phyloP scores from a whole-genome alignment of 2,888 invertebrate genomes.

The Eupithecia exiguata region DNA sequence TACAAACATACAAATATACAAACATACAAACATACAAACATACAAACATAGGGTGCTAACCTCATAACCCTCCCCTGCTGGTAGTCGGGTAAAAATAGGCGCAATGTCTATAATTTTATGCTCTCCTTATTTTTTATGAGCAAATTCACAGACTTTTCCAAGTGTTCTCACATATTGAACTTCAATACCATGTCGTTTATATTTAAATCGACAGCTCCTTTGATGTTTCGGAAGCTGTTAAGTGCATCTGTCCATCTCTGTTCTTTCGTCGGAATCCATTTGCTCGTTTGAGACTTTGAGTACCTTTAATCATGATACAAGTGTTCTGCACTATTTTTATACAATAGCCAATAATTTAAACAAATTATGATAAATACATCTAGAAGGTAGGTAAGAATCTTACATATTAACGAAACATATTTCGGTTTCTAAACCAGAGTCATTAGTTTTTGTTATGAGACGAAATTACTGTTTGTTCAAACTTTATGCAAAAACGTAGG shows the following conservation, averaged over 20 bases:
- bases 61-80: no score
- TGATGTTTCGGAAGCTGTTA: slow-evolving; percentile 51
- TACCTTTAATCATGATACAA: slow-evolving; percentile 27
- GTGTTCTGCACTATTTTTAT: slow-evolving; percentile 24
- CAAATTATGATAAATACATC: neutral
- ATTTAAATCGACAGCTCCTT: slow-evolving; percentile 40
- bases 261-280: slow-evolving; percentile 47
- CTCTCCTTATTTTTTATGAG: neutral
- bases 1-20: no score
- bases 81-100: no score
- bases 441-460: slow-evolving; percentile 1
- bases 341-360: neutral
- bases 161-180: neutral
- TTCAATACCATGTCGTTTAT: slow-evolving; percentile 15
- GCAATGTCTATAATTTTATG: no score
- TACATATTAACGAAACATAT: no score
- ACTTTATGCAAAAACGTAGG: neutral
- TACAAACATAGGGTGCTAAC: no score
- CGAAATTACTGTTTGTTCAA: slow-evolving; percentile 13
- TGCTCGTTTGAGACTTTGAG: slow-evolving; percentile 25
- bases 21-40: no score
- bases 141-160: neutral
- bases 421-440: neutral
- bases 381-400: neutral
- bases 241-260: slow-evolving; percentile 40